Base-by-base conservation (phyloP, 2,888 invertebrate species). In the Bellardia bayeri region DNA sequence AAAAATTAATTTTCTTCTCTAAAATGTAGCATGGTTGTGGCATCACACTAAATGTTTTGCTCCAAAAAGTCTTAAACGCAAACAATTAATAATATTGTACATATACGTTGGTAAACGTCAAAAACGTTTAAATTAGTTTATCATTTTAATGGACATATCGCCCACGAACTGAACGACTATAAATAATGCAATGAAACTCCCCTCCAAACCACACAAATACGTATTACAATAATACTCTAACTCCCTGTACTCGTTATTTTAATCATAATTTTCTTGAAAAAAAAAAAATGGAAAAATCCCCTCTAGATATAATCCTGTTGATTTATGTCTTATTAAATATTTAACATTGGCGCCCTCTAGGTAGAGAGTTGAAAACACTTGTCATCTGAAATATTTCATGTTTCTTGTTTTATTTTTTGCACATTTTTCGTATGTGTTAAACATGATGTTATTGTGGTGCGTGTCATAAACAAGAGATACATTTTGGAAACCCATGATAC, bases 321-420 rank as follows among this genome's bases (percentile, higher is more conserved):
- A 87, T 87, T 85, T 87, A 87, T 87, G 78, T 75, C 74, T 63
- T 85, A 87, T 87, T 87, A 85, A 85, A 72, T 74, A 87, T 85
- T 87, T 82, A 85, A 87, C 87, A 87, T 82, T 87, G 87, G 87
- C 87, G 87, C 87, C 87, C 87, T 82, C 85, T 82, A 79, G 85
- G 74, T 82, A 87, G 54, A 80, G 75, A 85, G 68, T 51, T 85
- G 87, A 82, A 85, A 85, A 85, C 87, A 87, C 85, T 87, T 87
- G 87, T 87, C 87, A 82, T 69, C 82, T 74, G 58, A 87, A 85
- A 85, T 82, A 82, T 79, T 85, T 87, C 79, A 85, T 82, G 42
- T 85, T 82, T 71, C 56, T 82, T 82, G 54, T 75, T 63, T 37
- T 37, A 37, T 37, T 30, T 33, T 66, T 61, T 49, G 7, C 23